Conservation (phyloP, 2,797 vertebrate species). For the Eptatretus atami region DNA sequence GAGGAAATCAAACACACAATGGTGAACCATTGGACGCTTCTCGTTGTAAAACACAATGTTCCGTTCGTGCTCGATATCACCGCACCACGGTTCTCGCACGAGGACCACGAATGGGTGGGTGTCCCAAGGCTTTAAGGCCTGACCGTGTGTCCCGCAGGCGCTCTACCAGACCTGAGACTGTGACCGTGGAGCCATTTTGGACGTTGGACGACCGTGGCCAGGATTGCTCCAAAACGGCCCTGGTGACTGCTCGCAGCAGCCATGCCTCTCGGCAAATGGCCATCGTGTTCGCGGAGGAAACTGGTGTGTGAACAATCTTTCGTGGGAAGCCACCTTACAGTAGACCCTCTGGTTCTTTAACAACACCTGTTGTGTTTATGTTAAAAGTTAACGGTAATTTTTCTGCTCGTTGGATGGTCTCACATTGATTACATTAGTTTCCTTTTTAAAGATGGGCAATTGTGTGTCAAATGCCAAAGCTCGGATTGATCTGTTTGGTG, state of each 20-base stretch:
- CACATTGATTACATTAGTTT: no score
- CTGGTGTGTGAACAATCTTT: constrained; percentile 21
- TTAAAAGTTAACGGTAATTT: background rate
- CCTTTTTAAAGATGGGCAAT: no score
- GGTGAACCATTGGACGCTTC: no score
- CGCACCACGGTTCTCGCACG: no score
- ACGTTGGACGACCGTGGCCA: constrained; percentile 11
- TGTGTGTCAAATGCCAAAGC: background rate
- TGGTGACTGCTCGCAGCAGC: constrained; percentile 48
- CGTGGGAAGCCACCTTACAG: no score
- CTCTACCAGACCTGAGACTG: constrained; percentile 62
- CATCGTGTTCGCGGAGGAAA: constrained; percentile 70
- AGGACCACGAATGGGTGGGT: no score
- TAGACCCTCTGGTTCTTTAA: no score
- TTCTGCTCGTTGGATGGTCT: background rate
- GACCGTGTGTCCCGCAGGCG: constrained; percentile 19
- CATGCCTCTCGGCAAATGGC: constrained; percentile 40
- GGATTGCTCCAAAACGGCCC: constrained; percentile 40
- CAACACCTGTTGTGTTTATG: no score
- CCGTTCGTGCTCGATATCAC: no score
- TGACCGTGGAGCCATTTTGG: constrained; percentile 32
- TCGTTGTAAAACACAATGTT: no score
- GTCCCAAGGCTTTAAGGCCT: no score
- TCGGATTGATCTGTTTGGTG: background rate
- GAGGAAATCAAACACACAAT: no score